These are phyloP conservation scores for Proisotoma minuta DNA, from an alignment of 2,888 invertebrate species.

Conservation along the genomic window DNA sequence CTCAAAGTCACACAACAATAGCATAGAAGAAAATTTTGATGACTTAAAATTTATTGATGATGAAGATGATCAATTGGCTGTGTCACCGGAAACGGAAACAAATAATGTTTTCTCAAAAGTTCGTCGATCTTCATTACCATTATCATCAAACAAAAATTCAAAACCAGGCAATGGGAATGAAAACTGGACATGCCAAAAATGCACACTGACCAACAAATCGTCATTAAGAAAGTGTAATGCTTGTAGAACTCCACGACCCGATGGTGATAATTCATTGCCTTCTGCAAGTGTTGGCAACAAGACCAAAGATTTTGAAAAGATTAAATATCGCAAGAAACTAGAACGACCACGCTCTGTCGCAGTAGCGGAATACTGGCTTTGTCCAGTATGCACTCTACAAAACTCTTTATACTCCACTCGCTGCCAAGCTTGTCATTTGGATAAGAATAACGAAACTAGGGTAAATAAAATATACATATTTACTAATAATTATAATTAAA, in stretches of 20 bases:
- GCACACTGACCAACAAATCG: slow-evolving; percentile 75
- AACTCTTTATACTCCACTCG: slow-evolving; percentile 42
- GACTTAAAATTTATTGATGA: slow-evolving; percentile 34
- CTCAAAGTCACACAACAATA: too few species aligned
- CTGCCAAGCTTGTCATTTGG: slow-evolving; percentile 47
- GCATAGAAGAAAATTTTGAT: slow-evolving; percentile 11
- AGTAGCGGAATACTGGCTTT: slow-evolving; percentile 44
- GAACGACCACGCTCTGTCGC: slow-evolving; percentile 43
- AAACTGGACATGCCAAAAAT: slow-evolving; percentile 77
- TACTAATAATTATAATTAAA: slow-evolving; percentile 6
- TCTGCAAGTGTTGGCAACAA: too few species aligned
- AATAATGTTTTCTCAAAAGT: not conserved
- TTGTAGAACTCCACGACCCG: slow-evolving; percentile 75
- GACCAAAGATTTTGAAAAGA: too few species aligned
- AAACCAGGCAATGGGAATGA: not conserved
- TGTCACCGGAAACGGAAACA: not conserved
- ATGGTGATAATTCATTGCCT: slow-evolving; percentile 51
- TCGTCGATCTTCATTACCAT: slow-evolving; percentile 39
- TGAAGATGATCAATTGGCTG: slow-evolving; percentile 24
- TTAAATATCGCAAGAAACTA: slow-evolving; percentile 32
- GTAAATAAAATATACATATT: slow-evolving; percentile 24
- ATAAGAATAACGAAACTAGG: slow-evolving; percentile 43
- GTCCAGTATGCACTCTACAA: slow-evolving; percentile 46
- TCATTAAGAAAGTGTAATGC: slow-evolving; percentile 71
- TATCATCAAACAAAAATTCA: not conserved